Evolutionary conservation across 2,797 vertebrate genomes (phyloP).

Genomic region (Pygocentrus nattereri): DNA sequence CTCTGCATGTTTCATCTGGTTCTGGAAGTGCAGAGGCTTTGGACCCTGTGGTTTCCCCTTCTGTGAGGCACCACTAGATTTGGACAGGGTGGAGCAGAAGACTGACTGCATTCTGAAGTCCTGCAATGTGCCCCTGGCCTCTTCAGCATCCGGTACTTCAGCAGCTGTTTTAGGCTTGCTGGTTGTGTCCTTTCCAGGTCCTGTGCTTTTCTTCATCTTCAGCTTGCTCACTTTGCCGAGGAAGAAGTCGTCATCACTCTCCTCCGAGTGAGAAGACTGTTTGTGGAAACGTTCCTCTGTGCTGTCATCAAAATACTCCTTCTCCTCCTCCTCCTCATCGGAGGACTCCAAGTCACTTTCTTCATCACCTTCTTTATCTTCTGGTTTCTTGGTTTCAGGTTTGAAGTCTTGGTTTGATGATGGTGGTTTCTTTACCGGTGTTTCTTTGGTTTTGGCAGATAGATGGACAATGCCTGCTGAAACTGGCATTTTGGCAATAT

Average conservation of each 20-base stretch:
- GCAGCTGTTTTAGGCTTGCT: conserved; percentile 34
- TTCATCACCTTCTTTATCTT: conserved; percentile 29
- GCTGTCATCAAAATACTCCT: conserved; percentile 95
- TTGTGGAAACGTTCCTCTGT: conserved; percentile 96
- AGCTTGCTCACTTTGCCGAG: conserved; percentile 90
- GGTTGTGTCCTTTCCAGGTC: conserved; percentile 56
- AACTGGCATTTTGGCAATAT: background rate
- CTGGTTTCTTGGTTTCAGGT: conserved; percentile 12
- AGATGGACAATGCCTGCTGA: background rate
- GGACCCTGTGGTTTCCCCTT: conserved; percentile 40
- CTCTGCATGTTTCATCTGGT: conserved; percentile 43
- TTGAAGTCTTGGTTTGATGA: background rate
- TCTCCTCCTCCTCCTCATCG: conserved; percentile 77
- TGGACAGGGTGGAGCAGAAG: conserved; percentile 86
- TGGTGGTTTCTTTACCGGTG: background rate
- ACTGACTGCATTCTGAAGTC: conserved; percentile 79
- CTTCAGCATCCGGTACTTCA: background rate
- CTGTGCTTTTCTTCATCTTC: conserved; percentile 80
- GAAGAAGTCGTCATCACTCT: conserved; percentile 91
- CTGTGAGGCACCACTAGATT: conserved; percentile 48
- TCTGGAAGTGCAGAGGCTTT: conserved; percentile 61
- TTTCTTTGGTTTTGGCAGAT: background rate
- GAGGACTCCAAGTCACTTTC: conserved; percentile 77
- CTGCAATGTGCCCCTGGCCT: conserved; percentile 20
- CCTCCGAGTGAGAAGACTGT: conserved; percentile 89